A percentile compares a stretch with the other conserved stretches of the same genome.
Conservation (phyloP, 2,113 vertebrate genomes). For the Ameiurus melas region DNA sequence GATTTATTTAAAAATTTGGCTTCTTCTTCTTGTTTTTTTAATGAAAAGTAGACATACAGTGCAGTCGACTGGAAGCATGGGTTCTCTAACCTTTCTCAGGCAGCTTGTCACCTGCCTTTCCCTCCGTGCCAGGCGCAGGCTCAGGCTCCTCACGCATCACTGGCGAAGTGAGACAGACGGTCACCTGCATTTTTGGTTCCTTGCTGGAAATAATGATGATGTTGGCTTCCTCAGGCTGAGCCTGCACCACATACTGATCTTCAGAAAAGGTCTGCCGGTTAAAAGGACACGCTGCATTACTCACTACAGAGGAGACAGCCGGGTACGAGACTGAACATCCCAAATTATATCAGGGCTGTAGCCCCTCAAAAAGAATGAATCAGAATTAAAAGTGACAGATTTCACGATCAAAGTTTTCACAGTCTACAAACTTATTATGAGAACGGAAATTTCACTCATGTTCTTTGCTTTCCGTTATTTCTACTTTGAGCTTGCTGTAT, state of each 20-base stretch:
- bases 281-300: constrained; percentile 80
- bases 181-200: constrained; percentile 84
- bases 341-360: background rate
- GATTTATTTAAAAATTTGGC: background rate
- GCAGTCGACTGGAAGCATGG: constrained; percentile 73
- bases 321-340: constrained; percentile 36
- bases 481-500: background rate
- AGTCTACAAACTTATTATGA: background rate
- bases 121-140: constrained; percentile 71
- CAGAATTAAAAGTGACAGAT: background rate
- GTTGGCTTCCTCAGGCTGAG: constrained; percentile 76
- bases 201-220: constrained; percentile 80
- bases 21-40: background rate
- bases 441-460: background rate
- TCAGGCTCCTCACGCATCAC: constrained; percentile 83
- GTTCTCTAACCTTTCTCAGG: constrained; percentile 83
- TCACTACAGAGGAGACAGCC: constrained; percentile 73
- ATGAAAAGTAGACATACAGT: constrained; percentile 45
- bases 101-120: constrained; percentile 72
- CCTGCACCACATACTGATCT: constrained; percentile 82
- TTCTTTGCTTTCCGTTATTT: background rate
- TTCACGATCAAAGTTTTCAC: background rate
- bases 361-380: background rate
- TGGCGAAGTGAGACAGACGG: constrained; percentile 81
- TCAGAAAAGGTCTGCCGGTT: constrained; percentile 83